Conservation (phyloP, 1,140 invertebrate genomes). For the Atopsyche davidsoni region DNA sequence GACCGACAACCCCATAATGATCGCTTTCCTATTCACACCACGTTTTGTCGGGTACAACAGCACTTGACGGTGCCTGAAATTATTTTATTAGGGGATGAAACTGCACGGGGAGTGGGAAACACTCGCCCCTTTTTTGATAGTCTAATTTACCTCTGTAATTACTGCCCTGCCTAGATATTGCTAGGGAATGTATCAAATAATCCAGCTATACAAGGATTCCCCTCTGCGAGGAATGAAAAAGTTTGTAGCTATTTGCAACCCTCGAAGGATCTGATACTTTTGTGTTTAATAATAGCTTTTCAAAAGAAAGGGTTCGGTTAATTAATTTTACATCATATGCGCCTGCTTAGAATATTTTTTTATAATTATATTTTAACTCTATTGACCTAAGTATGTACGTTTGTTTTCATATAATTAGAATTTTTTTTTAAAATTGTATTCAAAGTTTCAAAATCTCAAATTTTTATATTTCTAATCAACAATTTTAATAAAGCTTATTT, state of each 20-base stretch:
- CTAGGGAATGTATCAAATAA: slow-evolving; percentile 4
- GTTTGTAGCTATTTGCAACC: slow-evolving; percentile 22
- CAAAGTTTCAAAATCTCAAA: too few relatives aligned
- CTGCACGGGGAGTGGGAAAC: slow-evolving; percentile 18
- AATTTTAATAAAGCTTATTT: too few relatives aligned
- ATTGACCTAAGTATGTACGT: too few relatives aligned
- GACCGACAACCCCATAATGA: slow-evolving; percentile 49
- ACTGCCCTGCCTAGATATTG: slow-evolving; percentile 12
- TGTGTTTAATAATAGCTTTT: slow-evolving; percentile 20
- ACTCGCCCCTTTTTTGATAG: slow-evolving; percentile 23
- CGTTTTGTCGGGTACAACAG: slow-evolving; percentile 30
- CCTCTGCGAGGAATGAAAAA: too few relatives aligned
- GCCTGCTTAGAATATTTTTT: too few relatives aligned
- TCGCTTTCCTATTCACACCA: slow-evolving; percentile 51
- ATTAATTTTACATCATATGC: too few relatives aligned
- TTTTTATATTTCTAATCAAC: too few relatives aligned
- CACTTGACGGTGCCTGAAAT: slow-evolving; percentile 45
- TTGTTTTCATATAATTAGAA: too few relatives aligned
- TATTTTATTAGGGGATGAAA: slow-evolving; percentile 45
- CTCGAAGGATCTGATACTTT: slow-evolving; percentile 11
- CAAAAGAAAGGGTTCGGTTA: slow-evolving; percentile 16
- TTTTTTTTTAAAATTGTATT: too few relatives aligned
- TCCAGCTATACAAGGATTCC: too few relatives aligned
- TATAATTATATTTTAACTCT: too few relatives aligned
- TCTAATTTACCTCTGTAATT: slow-evolving; percentile 31